Evolutionary conservation across 2,797 vertebrate genomes (phyloP).

Genomic region (Carapus acus): DNA sequence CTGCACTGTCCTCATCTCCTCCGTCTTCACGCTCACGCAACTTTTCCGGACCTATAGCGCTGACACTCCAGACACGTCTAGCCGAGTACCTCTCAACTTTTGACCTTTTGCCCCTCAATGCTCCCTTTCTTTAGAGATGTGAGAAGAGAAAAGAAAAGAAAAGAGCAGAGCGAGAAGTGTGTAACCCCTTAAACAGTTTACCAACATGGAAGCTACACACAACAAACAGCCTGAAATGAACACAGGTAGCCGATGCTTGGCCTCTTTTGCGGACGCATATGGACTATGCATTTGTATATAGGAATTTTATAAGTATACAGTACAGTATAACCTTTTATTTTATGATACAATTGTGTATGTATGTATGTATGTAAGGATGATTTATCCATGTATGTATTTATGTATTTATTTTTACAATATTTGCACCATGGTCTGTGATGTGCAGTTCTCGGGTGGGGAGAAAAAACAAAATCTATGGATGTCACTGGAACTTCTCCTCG

Average conservation of each 20-base stretch:
- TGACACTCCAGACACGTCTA: slow-evolving; percentile 61
- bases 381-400: slow-evolving; percentile 76
- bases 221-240: slow-evolving; percentile 38
- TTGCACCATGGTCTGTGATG: slow-evolving; percentile 68
- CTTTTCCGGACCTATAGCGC: slow-evolving; percentile 77
- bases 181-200: slow-evolving; percentile 61
- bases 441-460: slow-evolving; percentile 59
- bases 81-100: slow-evolving; percentile 71
- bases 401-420: slow-evolving; percentile 78
- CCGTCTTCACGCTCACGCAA: slow-evolving; percentile 88
- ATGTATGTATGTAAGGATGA: slow-evolving; percentile 68
- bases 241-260: slow-evolving; percentile 39
- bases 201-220: slow-evolving; percentile 36
- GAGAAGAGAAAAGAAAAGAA: slow-evolving; percentile 42
- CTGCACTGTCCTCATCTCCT: slow-evolving; percentile 89
- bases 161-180: slow-evolving; percentile 62
- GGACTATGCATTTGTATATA: slow-evolving; percentile 78
- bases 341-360: slow-evolving; percentile 74
- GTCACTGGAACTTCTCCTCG: slow-evolving; percentile 63
- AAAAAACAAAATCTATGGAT: slow-evolving; percentile 55
- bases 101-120: no score
- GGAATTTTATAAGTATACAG: slow-evolving; percentile 73
- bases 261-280: slow-evolving; percentile 65
- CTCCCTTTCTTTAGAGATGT: slow-evolving; percentile 34
- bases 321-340: slow-evolving; percentile 75